phyloP scores from a whole-genome alignment of 2,888 invertebrate genomes.

The Nipponacmea schrenckii region DNA sequence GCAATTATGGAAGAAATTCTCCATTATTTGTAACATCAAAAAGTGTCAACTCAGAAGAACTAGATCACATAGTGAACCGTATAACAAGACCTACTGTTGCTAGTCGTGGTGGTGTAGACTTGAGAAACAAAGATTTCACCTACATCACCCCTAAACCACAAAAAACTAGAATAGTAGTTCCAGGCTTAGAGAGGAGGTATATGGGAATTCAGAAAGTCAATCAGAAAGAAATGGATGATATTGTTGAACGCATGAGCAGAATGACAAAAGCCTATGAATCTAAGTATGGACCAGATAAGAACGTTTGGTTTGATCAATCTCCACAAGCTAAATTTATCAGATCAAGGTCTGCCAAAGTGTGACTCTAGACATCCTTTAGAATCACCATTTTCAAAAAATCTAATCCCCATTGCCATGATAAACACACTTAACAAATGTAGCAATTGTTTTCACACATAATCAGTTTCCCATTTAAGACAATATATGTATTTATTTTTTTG shows the following conservation, averaged over 20 bases:
- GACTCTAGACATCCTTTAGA: no score
- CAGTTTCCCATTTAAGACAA: no score
- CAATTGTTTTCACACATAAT: no score
- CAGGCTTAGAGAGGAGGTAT: slow-evolving; percentile 47
- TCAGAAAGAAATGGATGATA: slow-evolving; percentile 42
- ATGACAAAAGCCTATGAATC: slow-evolving; percentile 55
- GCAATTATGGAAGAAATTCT: background rate
- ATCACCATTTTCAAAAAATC: no score
- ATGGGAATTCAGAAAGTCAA: slow-evolving; percentile 44
- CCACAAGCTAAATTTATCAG: slow-evolving; percentile 22
- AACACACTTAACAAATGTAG: no score
- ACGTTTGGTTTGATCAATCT: slow-evolving; percentile 49
- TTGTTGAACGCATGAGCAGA: slow-evolving; percentile 48
- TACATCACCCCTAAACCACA: slow-evolving; percentile 45
- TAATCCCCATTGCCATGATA: no score
- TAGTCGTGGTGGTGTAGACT: slow-evolving; percentile 47
- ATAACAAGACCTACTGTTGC: slow-evolving; percentile 53
- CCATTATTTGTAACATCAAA: background rate
- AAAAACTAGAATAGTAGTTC: slow-evolving; percentile 54
- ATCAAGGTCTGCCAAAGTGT: background rate
- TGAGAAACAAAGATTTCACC: slow-evolving; percentile 42
- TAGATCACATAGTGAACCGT: slow-evolving; percentile 45
- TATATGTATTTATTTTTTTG: no score
- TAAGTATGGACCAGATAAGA: slow-evolving; percentile 47
- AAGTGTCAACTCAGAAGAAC: slow-evolving; percentile 33